Evolutionary conservation across 2,113 vertebrate species (phyloP).

Genomic region (Coturnix japonica): DNA sequence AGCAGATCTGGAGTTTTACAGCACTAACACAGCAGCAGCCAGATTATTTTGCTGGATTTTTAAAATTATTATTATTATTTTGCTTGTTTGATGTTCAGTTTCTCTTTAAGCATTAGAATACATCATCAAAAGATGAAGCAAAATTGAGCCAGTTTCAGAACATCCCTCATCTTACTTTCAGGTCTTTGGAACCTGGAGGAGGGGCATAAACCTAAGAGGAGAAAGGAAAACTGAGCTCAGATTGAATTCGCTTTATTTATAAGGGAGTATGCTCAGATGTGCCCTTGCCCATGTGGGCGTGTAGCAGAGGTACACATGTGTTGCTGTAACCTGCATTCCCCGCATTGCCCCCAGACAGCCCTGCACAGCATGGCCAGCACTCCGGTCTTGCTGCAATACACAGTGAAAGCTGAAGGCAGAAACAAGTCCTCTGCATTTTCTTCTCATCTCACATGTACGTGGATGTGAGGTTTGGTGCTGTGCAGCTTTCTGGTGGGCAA

Average conservation of each 20-base stretch:
- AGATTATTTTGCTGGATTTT: neutral
- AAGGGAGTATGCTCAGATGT: neutral
- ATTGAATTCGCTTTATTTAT: neutral
- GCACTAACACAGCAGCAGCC: neutral
- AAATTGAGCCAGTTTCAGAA: neutral
- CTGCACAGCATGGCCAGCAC: neutral
- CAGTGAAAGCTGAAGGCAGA: neutral
- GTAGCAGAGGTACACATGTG: fast-evolving
- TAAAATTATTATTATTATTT: too few species aligned
- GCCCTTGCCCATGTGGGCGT: neutral
- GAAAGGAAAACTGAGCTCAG: neutral
- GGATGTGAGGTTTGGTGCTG: neutral
- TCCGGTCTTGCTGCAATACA: neutral
- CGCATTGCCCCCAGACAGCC: neutral
- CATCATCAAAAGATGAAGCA: neutral
- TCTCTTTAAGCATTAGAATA: neutral
- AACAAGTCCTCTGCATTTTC: neutral
- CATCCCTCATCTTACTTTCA: neutral
- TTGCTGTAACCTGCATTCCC: neutral
- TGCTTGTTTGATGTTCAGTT: neutral
- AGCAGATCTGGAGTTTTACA: neutral
- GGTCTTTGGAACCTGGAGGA: neutral
- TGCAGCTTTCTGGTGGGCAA: neutral
- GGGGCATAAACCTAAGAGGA: neutral
- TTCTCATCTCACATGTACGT: neutral